These are phyloP conservation scores for Timandra comae DNA, from an alignment of 2,888 invertebrate species.

Conservation along the genomic window DNA sequence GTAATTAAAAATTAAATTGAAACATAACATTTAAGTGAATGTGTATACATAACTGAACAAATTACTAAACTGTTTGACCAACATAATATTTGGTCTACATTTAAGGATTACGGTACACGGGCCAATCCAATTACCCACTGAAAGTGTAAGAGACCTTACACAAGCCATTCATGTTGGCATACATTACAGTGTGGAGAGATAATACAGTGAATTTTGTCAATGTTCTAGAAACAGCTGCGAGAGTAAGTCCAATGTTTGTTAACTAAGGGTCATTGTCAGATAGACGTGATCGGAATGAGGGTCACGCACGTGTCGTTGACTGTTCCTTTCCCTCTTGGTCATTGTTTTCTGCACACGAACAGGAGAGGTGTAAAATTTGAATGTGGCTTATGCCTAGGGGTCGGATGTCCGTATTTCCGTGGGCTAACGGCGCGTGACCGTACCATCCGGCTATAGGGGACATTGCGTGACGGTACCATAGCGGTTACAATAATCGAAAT, in stretches of 20 bases:
- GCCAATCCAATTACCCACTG: too few relatives aligned
- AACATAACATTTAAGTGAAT: too few relatives aligned
- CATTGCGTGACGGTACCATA: slow-evolving; percentile 41
- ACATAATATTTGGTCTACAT: too few relatives aligned
- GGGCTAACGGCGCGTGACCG: slow-evolving; percentile 57
- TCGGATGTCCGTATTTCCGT: slow-evolving; percentile 69
- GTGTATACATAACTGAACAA: too few relatives aligned
- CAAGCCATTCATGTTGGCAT: too few relatives aligned
- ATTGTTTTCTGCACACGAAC: slow-evolving; percentile 10
- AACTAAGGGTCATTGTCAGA: slow-evolving; percentile 16
- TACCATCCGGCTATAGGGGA: slow-evolving; percentile 56
- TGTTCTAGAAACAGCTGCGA: too few relatives aligned
- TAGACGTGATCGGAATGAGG: slow-evolving; percentile 12
- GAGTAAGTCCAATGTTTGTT: background rate
- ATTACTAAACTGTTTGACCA: too few relatives aligned
- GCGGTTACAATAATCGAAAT: slow-evolving; percentile 32
- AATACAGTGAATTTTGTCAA: too few relatives aligned
- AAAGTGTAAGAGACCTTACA: too few relatives aligned
- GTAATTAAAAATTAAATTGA: too few relatives aligned
- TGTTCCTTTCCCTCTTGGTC: slow-evolving; percentile 11
- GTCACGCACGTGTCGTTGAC: slow-evolving; percentile 9
- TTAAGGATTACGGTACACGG: too few relatives aligned
- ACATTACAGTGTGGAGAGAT: too few relatives aligned
- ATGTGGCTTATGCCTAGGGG: slow-evolving; percentile 28
- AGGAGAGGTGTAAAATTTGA: slow-evolving; percentile 21